phyloP scores from a whole-genome alignment of 2,888 invertebrate genomes.

The Anorthoa munda region DNA sequence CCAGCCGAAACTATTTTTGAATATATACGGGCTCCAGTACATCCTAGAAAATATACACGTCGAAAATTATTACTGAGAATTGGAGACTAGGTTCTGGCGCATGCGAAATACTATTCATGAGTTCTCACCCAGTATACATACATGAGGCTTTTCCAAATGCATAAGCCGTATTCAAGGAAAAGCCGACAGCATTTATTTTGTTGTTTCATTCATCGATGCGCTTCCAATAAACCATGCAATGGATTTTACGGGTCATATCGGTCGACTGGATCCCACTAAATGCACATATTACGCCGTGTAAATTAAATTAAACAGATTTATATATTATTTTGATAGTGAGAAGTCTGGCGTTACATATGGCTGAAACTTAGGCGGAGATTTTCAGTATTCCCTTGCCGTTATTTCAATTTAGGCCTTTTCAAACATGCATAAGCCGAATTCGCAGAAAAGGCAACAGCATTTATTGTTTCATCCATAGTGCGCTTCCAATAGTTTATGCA shows the following conservation, averaged over 20 bases:
- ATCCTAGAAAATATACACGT: constrained; percentile 16
- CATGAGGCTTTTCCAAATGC: neutral
- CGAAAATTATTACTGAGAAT: constrained; percentile 43
- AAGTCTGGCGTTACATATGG: neutral
- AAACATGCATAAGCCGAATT: neutral
- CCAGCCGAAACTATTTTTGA: constrained; percentile 35
- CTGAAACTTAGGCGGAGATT: neutral
- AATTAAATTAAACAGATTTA: constrained; percentile 1
- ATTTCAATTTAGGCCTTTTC: neutral
- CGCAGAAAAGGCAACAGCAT: constrained; percentile 5
- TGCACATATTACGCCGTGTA: neutral
- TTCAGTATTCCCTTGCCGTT: neutral
- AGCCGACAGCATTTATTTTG: constrained; percentile 12
- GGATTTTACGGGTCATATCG: neutral
- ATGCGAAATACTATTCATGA: constrained; percentile 40
- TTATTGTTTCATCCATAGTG: constrained; percentile 14
- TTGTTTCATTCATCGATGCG: constrained; percentile 10
- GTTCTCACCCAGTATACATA: constrained; percentile 16
- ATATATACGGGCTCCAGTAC: neutral
- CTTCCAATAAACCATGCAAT: neutral
- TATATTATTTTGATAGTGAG: neutral
- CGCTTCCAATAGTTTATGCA: neutral
- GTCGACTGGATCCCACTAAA: neutral
- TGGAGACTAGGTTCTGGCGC: constrained; percentile 18
- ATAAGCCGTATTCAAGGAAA: constrained; percentile 7